Conservation (phyloP, 2,113 vertebrate genomes). For the Tenebrosternarchus preto region DNA sequence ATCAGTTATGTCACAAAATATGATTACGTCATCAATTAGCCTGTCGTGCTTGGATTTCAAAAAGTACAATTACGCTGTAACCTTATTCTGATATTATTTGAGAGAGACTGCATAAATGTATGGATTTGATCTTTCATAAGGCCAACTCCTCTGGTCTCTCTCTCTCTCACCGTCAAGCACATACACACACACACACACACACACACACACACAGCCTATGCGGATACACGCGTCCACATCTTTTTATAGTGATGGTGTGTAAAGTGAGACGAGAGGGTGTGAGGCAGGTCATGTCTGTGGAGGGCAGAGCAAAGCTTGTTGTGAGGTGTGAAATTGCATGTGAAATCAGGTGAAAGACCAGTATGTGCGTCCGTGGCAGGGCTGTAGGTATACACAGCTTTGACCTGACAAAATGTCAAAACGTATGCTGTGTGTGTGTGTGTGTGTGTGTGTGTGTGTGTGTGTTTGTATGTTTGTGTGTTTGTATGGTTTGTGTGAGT, state of each 20-base stretch:
- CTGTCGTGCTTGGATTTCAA: neutral
- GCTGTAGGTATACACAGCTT: neutral
- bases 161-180: neutral
- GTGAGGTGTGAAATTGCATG: slow-evolving; percentile 39
- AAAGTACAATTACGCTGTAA: slow-evolving; percentile 3
- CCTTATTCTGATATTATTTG: slow-evolving; percentile 31
- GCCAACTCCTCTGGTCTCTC: neutral
- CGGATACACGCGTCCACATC: neutral
- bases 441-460: neutral
- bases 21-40: slow-evolving; percentile 30
- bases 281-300: slow-evolving; percentile 16
- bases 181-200: neutral
- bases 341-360: slow-evolving; percentile 24
- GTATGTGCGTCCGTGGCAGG: slow-evolving; percentile 17
- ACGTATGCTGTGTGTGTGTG: slow-evolving; percentile 5
- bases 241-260: slow-evolving; percentile 20
- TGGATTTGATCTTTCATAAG: neutral
- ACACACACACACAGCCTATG: neutral
- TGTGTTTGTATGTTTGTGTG: slow-evolving; percentile 15
- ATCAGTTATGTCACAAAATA: slow-evolving; percentile 32
- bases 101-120: neutral
- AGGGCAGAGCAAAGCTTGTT: slow-evolving; percentile 10
- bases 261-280: slow-evolving; percentile 18
- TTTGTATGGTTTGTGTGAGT: slow-evolving; percentile 26
- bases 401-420: slow-evolving; percentile 36